Conservation (phyloP, 2,888 invertebrate species). For the Nudaria mundana region DNA sequence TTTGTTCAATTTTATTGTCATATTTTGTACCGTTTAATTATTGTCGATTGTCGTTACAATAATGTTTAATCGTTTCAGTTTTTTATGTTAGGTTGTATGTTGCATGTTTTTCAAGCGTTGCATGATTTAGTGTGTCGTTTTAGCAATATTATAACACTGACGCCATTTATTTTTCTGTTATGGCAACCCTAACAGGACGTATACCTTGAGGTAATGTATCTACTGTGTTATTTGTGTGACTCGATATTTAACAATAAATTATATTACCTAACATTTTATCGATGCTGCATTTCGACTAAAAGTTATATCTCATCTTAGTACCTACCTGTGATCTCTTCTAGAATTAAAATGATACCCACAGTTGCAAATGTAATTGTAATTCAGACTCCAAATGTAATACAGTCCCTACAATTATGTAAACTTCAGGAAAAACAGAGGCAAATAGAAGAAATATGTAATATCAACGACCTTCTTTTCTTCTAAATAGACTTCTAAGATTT, state of each 20-base stretch:
- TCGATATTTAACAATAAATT: neutral
- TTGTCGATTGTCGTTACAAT: no score
- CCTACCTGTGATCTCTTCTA: no score
- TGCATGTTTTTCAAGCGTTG: conserved; percentile 29
- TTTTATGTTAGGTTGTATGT: conserved; percentile 20
- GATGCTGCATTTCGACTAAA: neutral
- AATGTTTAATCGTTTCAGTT: conserved; percentile 10
- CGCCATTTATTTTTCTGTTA: conserved; percentile 39
- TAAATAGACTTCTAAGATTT: no score
- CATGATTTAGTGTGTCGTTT: conserved; percentile 33
- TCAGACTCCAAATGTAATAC: no score
- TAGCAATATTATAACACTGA: conserved; percentile 22
- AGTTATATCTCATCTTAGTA: neutral
- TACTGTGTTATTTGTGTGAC: neutral
- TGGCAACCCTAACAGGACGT: conserved; percentile 64
- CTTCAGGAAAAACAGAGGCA: no score
- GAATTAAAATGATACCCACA: no score
- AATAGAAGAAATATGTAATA: no score
- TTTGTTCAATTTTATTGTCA: no score
- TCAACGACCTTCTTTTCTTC: no score
- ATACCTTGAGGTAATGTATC: conserved; percentile 72
- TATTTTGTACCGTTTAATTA: no score
- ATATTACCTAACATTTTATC: neutral
- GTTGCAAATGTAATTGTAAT: no score
- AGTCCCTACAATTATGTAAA: no score